phyloP scores from a whole-genome alignment of 2,797 vertebrate genomes.

The Pagetopsis macropterus region DNA sequence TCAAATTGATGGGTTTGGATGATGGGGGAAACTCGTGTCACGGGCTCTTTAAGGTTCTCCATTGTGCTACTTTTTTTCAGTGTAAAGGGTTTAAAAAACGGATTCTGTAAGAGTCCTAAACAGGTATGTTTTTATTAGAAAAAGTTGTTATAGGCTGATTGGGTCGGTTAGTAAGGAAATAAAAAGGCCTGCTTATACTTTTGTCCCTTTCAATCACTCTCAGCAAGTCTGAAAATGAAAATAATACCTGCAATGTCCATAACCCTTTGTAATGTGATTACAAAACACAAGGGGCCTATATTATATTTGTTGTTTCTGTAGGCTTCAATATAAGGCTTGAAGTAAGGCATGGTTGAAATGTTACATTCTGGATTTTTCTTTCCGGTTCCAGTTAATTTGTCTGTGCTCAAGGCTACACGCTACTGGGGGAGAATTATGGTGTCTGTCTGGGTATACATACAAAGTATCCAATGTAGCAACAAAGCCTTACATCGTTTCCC shows the following conservation, averaged over 20 bases:
- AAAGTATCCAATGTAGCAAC: slow-evolving; percentile 34
- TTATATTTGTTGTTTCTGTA: slow-evolving; percentile 16
- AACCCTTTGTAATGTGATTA: slow-evolving; percentile 30
- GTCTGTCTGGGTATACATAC: slow-evolving; percentile 37
- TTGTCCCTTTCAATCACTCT: background rate
- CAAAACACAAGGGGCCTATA: slow-evolving; percentile 2
- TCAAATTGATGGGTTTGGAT: too few relatives aligned
- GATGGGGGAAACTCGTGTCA: too few relatives aligned
- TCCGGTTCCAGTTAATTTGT: slow-evolving; percentile 60
- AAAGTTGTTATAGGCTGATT: background rate
- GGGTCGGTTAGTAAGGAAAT: background rate
- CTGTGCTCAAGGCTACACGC: slow-evolving; percentile 48
- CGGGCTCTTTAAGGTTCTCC: background rate
- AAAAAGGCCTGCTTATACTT: background rate
- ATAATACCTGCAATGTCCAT: slow-evolving; percentile 18
- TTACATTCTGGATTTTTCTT: slow-evolving; percentile 62
- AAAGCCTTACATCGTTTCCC: slow-evolving; percentile 48
- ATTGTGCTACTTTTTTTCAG: slow-evolving; percentile 1
- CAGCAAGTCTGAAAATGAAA: background rate
- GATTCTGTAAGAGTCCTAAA: background rate
- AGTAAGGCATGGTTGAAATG: slow-evolving; percentile 32
- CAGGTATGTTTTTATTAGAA: background rate
- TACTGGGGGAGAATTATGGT: slow-evolving; percentile 44
- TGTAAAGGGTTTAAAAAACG: slow-evolving; percentile 3
- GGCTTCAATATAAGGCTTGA: slow-evolving; percentile 28